A percentile compares a stretch with the other conserved stretches of the same genome.
These are phyloP conservation scores for Listrodromus nycthemerus DNA, from an alignment of 2,888 invertebrate genomes.

Conservation along the genomic window DNA sequence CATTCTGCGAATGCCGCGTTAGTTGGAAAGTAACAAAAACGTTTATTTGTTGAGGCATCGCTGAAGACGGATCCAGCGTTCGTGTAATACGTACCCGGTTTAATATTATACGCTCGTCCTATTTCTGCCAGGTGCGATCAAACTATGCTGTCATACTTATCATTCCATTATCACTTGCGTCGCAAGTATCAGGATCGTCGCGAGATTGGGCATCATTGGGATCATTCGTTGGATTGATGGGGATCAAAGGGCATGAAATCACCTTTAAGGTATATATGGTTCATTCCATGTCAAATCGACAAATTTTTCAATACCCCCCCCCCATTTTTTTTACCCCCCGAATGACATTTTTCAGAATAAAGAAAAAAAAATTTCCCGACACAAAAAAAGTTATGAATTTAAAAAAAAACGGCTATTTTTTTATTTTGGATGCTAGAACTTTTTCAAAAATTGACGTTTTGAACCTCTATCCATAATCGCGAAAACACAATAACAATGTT, in stretches of 20 bases:
- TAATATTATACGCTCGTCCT: slow-evolving; percentile 47
- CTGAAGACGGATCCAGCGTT: neutral
- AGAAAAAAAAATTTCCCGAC: too few relatives aligned
- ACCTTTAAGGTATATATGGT: too few relatives aligned
- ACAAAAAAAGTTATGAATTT: too few relatives aligned
- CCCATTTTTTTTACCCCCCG: too few relatives aligned
- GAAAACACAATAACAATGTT: neutral
- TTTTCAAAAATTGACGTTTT: slow-evolving; percentile 1
- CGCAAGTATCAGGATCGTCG: neutral
- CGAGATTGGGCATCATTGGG: slow-evolving; percentile 10
- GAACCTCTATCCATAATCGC: slow-evolving; percentile 3
- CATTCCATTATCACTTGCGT: neutral
- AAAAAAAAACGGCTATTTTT: too few relatives aligned
- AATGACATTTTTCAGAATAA: too few relatives aligned
- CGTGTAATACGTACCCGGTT: slow-evolving; percentile 18
- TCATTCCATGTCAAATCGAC: too few relatives aligned
- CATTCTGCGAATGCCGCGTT: slow-evolving; percentile 18
- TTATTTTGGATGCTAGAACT: too few relatives aligned
- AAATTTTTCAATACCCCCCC: too few relatives aligned
- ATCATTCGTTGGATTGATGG: neutral
- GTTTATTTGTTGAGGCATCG: neutral
- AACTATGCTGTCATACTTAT: slow-evolving; percentile 30
- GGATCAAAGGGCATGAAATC: neutral
- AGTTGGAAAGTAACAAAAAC: neutral
- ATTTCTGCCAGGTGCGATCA: slow-evolving; percentile 54